Conservation (phyloP, 1,140 invertebrate genomes). For the Watersipora subatra region DNA sequence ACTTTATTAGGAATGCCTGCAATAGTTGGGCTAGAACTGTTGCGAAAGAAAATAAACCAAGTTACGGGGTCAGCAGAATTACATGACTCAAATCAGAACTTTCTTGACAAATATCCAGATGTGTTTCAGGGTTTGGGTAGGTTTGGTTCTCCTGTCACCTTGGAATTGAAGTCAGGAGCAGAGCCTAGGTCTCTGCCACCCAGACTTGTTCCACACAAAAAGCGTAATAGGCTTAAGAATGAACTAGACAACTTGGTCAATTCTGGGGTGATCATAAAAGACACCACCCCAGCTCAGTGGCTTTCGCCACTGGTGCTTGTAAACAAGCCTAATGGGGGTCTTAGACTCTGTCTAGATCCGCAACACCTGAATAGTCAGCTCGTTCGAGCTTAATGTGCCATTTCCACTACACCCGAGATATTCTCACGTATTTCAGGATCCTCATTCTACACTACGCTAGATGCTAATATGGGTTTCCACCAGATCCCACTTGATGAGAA, state of each 20-base stretch:
- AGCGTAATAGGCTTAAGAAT: not conserved
- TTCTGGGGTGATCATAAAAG: slow-evolving; percentile 19
- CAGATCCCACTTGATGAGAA: slow-evolving; percentile 20
- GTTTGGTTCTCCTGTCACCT: not conserved
- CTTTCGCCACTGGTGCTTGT: slow-evolving; percentile 16
- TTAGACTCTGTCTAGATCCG: slow-evolving; percentile 16
- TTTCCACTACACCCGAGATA: slow-evolving; percentile 18
- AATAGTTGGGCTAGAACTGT: not conserved
- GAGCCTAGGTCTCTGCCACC: not conserved
- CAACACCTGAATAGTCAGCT: slow-evolving; percentile 22
- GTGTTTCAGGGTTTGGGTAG: not conserved
- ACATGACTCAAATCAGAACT: too few species aligned
- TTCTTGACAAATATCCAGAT: not conserved
- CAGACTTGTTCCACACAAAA: not conserved
- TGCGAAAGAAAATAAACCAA: not conserved
- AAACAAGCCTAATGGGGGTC: slow-evolving; percentile 13
- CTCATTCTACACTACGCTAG: slow-evolving; percentile 16
- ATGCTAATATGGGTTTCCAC: slow-evolving; percentile 24
- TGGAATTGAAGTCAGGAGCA: not conserved
- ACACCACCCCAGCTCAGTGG: slow-evolving; percentile 21
- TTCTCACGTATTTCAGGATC: slow-evolving; percentile 16
- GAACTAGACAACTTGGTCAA: slow-evolving; percentile 12
- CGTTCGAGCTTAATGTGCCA: slow-evolving; percentile 12
- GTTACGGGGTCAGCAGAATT: not conserved
- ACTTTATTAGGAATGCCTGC: not conserved